Evolutionary conservation across 2,113 vertebrate species (phyloP), one percentile per base, ranked within the genome.

Genomic region (Myotis davidii): DNA sequence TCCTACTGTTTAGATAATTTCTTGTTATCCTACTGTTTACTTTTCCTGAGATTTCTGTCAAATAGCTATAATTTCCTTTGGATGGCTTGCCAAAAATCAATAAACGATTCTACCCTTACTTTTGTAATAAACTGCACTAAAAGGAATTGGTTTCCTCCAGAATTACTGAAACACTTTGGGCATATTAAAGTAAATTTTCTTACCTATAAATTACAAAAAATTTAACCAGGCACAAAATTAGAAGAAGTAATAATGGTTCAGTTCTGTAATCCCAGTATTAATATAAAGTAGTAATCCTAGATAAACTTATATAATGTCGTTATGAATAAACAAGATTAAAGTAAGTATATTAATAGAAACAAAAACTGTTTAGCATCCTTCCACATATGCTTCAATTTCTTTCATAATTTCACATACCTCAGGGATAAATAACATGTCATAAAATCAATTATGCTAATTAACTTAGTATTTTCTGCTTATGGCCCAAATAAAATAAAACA

Each of bases 41-140:
- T 92, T 96, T 74, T 92, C 67, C 39, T 88, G 39, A 92, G 20
- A 61, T 88, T 90, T 90, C 85, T 94, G 54, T 83, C 61, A 85
- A 78, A 96, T 88, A 94, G 32, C 86, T 94, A 5, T 86, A 94
- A 96, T 96, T 97, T 91, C 85, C 78, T 94, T 88, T 65, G 74
- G 73, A 37, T 74, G 5, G 27, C 27, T 79, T 94, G 67, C 82
- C 73, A 97, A 95, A 92, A 92, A 34, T 95, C 88, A 96, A 74
- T 90, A 77, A 95, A 70, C 37, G 83, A 96, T 86, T 90, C 65
- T 94, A 64, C 1, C 29, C 54, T 76, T 92, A 86, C 82, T 94
- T 94, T 87, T 95, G 9, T 29, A 94, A 88, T 64, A 92, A 95
- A 79, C 8, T 42, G 3, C 52, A 73, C 48, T 83, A n/a, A 91